Evolutionary conservation across 2,888 invertebrate species (phyloP).

Genomic region (Zygothrica quintamaculata): DNA sequence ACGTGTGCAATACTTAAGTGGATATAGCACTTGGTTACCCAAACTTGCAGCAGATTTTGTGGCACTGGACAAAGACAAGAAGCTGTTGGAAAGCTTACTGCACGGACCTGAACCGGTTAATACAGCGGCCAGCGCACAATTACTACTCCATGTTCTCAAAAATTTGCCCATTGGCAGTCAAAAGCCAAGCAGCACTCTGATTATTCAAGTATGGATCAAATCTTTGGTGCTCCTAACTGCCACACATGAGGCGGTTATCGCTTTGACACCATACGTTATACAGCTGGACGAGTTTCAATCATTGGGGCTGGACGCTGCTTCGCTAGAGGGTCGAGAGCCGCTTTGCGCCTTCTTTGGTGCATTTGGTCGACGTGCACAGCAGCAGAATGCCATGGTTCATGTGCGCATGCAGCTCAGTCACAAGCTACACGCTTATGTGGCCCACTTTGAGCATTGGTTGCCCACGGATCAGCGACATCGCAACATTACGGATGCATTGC

Average conservation of each 20-base stretch:
- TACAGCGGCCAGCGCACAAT: conserved; percentile 74
- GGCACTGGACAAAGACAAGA: conserved; percentile 67
- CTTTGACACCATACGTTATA: conserved; percentile 71
- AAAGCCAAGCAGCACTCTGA: conserved; percentile 50
- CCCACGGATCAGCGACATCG: conserved; percentile 48
- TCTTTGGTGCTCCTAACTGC: conserved; percentile 81
- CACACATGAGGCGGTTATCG: conserved; percentile 77
- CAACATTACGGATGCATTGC: conserved; percentile 7
- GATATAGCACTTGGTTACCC: conserved; percentile 81
- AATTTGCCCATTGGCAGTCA: conserved; percentile 8
- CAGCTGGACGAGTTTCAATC: conserved; percentile 75
- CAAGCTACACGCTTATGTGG: conserved; percentile 80
- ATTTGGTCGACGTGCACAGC: conserved; percentile 74
- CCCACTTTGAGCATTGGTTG: conserved; percentile 83
- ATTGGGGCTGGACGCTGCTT: conserved; percentile 61
- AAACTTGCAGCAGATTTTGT: conserved; percentile 81
- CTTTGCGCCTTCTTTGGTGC: conserved; percentile 82
- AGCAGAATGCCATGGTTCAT: conserved; percentile 32
- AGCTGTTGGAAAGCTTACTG: conserved; percentile 71
- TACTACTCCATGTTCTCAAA: conserved; percentile 70
- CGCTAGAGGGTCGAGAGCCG: conserved; percentile 81
- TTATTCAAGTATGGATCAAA: conserved; percentile 83
- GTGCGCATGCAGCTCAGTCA: conserved; percentile 78
- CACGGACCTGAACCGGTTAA: conserved; percentile 72
- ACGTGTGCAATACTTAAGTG: conserved; percentile 75